A percentile compares a stretch with the other conserved stretches of the same genome.
Evolutionary conservation across 2,888 invertebrate genomes (phyloP).

Genomic region (Lysandra coridon): DNA sequence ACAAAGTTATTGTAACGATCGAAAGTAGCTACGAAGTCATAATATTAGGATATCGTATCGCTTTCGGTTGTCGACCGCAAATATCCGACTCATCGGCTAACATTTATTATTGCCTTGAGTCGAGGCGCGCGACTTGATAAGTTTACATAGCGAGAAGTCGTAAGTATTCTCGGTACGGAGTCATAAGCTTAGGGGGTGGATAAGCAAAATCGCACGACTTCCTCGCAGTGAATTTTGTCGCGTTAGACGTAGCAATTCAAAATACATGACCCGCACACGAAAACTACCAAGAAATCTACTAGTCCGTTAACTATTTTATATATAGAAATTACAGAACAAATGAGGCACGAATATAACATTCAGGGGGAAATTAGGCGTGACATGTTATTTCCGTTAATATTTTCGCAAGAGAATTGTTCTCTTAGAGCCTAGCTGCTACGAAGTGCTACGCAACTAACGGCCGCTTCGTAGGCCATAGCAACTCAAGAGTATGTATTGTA

Average conservation of each 20-base stretch:
- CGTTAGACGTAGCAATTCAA: neutral
- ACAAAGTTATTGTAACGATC: slow-evolving; percentile 2
- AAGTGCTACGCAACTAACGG: neutral
- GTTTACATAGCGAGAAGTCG: slow-evolving; percentile 62
- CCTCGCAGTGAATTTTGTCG: neutral
- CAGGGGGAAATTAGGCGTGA: neutral
- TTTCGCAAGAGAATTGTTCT: neutral
- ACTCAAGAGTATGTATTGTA: neutral
- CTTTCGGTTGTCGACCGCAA: slow-evolving; percentile 37
- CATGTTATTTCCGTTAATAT: slow-evolving; percentile 9
- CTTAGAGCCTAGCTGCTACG: neutral
- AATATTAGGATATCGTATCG: slow-evolving; percentile 30
- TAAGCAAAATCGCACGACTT: neutral
- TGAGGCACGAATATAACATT: neutral
- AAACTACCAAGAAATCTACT: neutral
- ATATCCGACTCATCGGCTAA: slow-evolving; percentile 45
- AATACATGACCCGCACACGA: neutral
- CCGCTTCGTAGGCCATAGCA: neutral
- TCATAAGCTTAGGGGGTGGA: slow-evolving; percentile 41
- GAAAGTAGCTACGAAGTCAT: slow-evolving; percentile 18
- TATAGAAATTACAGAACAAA: neutral
- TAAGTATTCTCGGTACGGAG: slow-evolving; percentile 60
- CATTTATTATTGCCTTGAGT: slow-evolving; percentile 60
- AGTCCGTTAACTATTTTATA: neutral
- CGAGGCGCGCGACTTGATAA: slow-evolving; percentile 56